Conservation (phyloP, 1,140 invertebrate species). For the Danaus melanippus region DNA sequence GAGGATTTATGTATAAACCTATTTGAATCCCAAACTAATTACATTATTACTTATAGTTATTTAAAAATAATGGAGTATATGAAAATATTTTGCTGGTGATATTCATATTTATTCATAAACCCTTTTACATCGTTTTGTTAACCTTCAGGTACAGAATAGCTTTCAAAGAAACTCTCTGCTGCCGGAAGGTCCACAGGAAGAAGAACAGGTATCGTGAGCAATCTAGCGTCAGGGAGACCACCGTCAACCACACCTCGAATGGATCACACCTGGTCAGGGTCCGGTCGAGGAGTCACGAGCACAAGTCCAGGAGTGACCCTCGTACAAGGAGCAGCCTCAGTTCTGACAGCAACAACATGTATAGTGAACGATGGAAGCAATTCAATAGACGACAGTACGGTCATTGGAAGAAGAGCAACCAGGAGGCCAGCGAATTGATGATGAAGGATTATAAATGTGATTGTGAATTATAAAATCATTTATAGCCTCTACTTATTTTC, state of each 20-base stretch:
- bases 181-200: slow-evolving; percentile 54
- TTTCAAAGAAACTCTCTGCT: slow-evolving; percentile 81
- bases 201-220: slow-evolving; percentile 71
- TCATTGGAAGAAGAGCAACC: slow-evolving; percentile 14
- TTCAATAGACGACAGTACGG: slow-evolving; percentile 20
- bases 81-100: too few species aligned
- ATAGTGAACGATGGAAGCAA: slow-evolving; percentile 36
- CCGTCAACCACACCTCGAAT: slow-evolving; percentile 57
- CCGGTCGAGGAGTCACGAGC: slow-evolving; percentile 44
- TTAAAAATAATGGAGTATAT: too few species aligned
- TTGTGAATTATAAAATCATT: slow-evolving; percentile 13
- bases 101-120: too few species aligned
- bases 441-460: slow-evolving; percentile 23
- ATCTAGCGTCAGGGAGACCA: slow-evolving; percentile 73
- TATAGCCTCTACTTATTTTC: too few species aligned
- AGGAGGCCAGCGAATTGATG: slow-evolving; percentile 17
- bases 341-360: slow-evolving; percentile 30
- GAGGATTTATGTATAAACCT: too few species aligned
- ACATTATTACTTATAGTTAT: too few species aligned
- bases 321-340: slow-evolving; percentile 35
- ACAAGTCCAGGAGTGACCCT: slow-evolving; percentile 35
- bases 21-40: too few species aligned
- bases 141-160: slow-evolving; percentile 81
- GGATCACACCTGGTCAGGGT: slow-evolving; percentile 58
- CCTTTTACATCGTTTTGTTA: too few species aligned